Conservation (phyloP, 2,888 invertebrate genomes). For the Pimpla rufipes region DNA sequence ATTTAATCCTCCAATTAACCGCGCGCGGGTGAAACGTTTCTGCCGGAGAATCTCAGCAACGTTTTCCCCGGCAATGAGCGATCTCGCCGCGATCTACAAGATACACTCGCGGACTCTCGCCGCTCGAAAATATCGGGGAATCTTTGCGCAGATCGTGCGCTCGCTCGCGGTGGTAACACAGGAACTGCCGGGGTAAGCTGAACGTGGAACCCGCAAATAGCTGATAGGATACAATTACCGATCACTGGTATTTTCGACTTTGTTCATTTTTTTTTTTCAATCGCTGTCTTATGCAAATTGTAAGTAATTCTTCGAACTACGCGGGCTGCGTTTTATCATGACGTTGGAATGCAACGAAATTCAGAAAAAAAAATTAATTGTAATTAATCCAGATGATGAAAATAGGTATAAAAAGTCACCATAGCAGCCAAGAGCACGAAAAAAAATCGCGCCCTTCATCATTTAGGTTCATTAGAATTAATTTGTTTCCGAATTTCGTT, state of each 20-base stretch:
- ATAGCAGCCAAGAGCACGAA: too few relatives aligned
- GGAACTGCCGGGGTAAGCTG: neutral
- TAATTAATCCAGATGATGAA: too few relatives aligned
- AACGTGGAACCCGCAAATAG: neutral
- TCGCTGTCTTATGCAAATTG: neutral
- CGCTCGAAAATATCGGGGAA: constrained; percentile 34
- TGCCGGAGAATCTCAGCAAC: constrained; percentile 38
- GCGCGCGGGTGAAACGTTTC: constrained; percentile 29
- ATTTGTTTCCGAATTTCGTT: too few relatives aligned
- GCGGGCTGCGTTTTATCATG: too few relatives aligned
- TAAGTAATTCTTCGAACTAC: neutral
- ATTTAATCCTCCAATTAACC: constrained; percentile 53
- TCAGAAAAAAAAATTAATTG: too few relatives aligned
- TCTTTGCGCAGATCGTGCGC: constrained; percentile 28
- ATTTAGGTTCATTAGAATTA: too few relatives aligned
- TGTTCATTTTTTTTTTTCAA: neutral
- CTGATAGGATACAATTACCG: neutral
- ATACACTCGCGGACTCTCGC: constrained; percentile 28
- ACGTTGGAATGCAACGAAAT: too few relatives aligned
- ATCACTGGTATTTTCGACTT: constrained; percentile 16
- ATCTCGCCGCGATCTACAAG: constrained; percentile 36
- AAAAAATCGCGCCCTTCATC: too few relatives aligned
- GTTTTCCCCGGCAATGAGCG: constrained; percentile 63
- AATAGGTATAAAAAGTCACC: too few relatives aligned
- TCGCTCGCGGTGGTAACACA: constrained; percentile 10